Evolutionary conservation across 2,113 vertebrate species (phyloP).

Genomic region (Chrysochloris asiatica): DNA sequence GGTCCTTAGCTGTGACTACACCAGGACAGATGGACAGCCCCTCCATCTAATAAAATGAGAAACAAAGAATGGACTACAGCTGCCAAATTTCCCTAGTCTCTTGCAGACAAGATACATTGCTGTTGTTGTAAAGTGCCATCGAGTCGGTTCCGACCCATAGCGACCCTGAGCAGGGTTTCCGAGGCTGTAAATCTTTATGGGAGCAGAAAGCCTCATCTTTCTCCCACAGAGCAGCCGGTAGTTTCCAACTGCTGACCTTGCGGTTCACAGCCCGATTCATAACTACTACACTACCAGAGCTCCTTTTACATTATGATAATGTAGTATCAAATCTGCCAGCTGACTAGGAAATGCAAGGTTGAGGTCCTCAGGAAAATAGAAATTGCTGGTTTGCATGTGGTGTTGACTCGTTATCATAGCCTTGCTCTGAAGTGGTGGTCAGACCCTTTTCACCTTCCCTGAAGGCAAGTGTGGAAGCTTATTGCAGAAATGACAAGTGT

Average conservation of each 20-base stretch:
- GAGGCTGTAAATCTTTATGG: too few relatives aligned
- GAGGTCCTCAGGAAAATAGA: neutral
- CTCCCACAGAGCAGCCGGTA: too few relatives aligned
- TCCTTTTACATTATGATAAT: neutral
- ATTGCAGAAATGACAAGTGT: neutral
- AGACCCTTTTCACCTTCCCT: neutral
- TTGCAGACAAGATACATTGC: constrained; percentile 90
- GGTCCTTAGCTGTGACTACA: neutral
- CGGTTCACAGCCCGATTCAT: too few relatives aligned
- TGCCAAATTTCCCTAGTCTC: constrained; percentile 83
- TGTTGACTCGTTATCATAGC: too few relatives aligned
- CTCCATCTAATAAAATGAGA: constrained; percentile 73
- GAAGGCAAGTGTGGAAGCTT: neutral
- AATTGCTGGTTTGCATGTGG: neutral
- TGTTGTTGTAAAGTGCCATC: constrained; percentile 88
- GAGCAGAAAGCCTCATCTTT: too few relatives aligned
- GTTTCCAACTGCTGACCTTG: too few relatives aligned
- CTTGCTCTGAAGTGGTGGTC: neutral
- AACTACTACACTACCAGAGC: too few relatives aligned
- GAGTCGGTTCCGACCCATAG: too few relatives aligned
- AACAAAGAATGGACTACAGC: constrained; percentile 82
- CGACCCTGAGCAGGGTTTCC: too few relatives aligned
- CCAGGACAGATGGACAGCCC: neutral
- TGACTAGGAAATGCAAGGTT: neutral
- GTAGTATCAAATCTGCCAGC: neutral